Evolutionary conservation across 2,888 invertebrate species (phyloP), one percentile per base, ranked within the genome.

Genomic region (Watsonalla binaria): DNA sequence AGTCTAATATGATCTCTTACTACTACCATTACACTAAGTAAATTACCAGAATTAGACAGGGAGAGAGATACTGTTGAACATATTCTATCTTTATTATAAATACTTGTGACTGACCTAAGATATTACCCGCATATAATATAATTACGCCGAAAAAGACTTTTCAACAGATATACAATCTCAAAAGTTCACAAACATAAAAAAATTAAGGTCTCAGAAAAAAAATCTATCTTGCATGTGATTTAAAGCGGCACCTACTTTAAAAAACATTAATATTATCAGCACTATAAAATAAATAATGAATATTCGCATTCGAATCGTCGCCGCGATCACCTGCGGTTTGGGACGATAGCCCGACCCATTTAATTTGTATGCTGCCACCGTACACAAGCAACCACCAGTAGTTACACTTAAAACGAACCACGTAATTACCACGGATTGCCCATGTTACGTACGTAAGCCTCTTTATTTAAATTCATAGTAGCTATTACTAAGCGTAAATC

Each of bases 321-420:
- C 65, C 63, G 66, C 71, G 74, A 74, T 68, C 74, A 74, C 68
- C 68, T 74, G 76, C 61, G 74, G 74, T 68, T 68, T 60, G 58
- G 54, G 55, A 61, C 63, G 59, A 67, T 66, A 68, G 58, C 58
- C 66, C 55, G 47, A 45, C 50, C 58, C 50, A 46, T 60, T 64
- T 59, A 66, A 66, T 67, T 67, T 62, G 68, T 67, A 68, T 67
- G 59, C 67, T 50, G 54, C 54, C 39, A 54, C 47, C 55, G 64
- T 61, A 58, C 56, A 53, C 46, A 54, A 68, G 60, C 46, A 33
- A 51, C 33, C n/a, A 15, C 35, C 34, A 39, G 47, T 46, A 55
- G 50, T 53, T 48, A 50, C 56, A 51, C 54, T 54, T 69, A 66
- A 69, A 61, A 61, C 63, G 63, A 63, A 51, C 59, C 56, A 47